Percentiles rank a stretch among this genome's conserved stretches.
Conservation (phyloP, 2,888 invertebrate genomes). For the Candidula unifasciata region DNA sequence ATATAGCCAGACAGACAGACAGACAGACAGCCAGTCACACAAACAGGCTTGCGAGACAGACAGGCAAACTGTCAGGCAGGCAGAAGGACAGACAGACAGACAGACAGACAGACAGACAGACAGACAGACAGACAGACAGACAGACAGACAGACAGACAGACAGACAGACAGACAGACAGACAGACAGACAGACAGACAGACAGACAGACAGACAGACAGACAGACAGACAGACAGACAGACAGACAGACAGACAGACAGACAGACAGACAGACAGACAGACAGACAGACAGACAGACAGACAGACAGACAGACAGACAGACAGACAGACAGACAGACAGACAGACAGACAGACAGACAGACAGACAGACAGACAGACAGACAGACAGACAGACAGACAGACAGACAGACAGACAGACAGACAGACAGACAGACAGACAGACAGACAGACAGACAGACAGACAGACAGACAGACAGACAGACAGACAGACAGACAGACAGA, state of each 20-base stretch:
- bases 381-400: slow-evolving; percentile 22
- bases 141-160: slow-evolving; percentile 18
- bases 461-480: slow-evolving; percentile 16
- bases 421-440: slow-evolving; percentile 25
- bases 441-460: slow-evolving; percentile 25
- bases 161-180: slow-evolving; percentile 13
- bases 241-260: slow-evolving; percentile 36
- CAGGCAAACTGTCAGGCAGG: no score
- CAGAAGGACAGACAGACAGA: neutral
- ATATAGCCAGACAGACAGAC: no score
- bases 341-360: slow-evolving; percentile 24
- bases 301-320: slow-evolving; percentile 21
- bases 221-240: slow-evolving; percentile 34
- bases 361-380: slow-evolving; percentile 25
- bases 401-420: slow-evolving; percentile 25
- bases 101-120: slow-evolving; percentile 16
- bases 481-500: slow-evolving; percentile 13
- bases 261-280: slow-evolving; percentile 21
- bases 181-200: slow-evolving; percentile 9
- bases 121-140: slow-evolving; percentile 17
- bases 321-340: slow-evolving; percentile 21
- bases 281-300: slow-evolving; percentile 2
- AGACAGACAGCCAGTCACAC: no score
- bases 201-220: slow-evolving; percentile 16
- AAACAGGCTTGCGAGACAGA: no score